Evolutionary conservation across 2,113 vertebrate genomes (phyloP), one percentile per base, ranked within the genome.

Genomic region (Chamaetylas fuelleborni): DNA sequence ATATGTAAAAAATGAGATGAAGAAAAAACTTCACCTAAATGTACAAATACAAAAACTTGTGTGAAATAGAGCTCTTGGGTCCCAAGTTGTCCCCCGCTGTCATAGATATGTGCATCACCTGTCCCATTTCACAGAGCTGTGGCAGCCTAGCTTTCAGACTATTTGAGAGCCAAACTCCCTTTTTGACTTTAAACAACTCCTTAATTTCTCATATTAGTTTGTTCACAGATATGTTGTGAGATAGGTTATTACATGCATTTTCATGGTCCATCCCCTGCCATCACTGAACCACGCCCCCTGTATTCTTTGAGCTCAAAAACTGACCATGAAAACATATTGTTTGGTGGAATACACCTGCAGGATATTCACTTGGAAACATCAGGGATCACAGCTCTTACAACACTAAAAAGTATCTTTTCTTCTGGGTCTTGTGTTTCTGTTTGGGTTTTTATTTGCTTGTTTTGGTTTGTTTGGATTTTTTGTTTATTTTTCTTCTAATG

Each of bases 311-410:
- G 50, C 12, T 73, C 72, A 90, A 90, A 88, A 90, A 58, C 4
- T 74, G 72, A 38, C 22, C 19, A 50, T 65, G 45, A 73, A 82
- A 80, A 50, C 14, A 9, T 26, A 57, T 24, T 42, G 29, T 26
- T 51, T 84, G 53, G 20, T 60, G 40, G 28, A 81, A 81, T n/a
- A 48, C 16, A 72, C 54, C 53, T 60, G 36, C 19, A n/a, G 10
- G 31, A 53, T 85, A 79, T 65, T 80, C 42, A 50, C 14, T 34
- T 80, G 38, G 34, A 77, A 92, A 86, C 36, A 51, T n/a, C 61
- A 65, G 36, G 14, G 9, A 24, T 25, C 6, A 4, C 36, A 65
- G 29, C 20, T 2, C 0, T 48, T 70, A 50, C 1, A 1, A 42
- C 26, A 67, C 18, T 9, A 11, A 90, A 53, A 85, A 66, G 12